phyloP scores from a whole-genome alignment of 2,113 vertebrate genomes.

The Riparia riparia region DNA sequence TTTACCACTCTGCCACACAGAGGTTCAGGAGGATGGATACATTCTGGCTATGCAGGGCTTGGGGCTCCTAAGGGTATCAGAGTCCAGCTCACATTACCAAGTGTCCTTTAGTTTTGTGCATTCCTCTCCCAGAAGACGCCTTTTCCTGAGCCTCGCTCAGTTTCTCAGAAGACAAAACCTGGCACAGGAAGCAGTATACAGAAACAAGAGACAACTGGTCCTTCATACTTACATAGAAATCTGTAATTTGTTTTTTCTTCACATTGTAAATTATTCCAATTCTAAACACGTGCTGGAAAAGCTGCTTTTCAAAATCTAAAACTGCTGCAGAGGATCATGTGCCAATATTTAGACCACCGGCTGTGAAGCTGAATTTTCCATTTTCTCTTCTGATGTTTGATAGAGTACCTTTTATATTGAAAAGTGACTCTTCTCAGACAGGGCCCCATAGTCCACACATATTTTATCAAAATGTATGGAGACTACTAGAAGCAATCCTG shows the following conservation, averaged over 20 bases:
- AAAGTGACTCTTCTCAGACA: background rate
- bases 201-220: background rate
- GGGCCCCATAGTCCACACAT: background rate
- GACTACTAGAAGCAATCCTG: background rate
- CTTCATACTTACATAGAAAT: conserved; percentile 3
- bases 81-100: background rate
- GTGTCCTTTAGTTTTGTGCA: background rate
- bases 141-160: background rate
- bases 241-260: conserved; percentile 39
- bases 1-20: background rate
- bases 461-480: background rate
- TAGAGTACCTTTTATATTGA: background rate
- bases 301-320: conserved; percentile 65
- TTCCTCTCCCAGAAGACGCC: background rate
- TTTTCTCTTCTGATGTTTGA: background rate
- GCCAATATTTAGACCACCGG: conserved; percentile 53
- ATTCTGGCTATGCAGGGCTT: background rate
- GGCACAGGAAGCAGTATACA: background rate
- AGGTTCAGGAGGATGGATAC: background rate
- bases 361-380: background rate
- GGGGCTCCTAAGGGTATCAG: background rate
- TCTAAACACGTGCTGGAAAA: conserved; percentile 61
- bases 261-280: conserved; percentile 55
- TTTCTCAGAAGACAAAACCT: background rate
- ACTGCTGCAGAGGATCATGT: conserved; percentile 51